Evolutionary conservation across 2,113 vertebrate species (phyloP).

Genomic region (Pelecanoides urinatrix): DNA sequence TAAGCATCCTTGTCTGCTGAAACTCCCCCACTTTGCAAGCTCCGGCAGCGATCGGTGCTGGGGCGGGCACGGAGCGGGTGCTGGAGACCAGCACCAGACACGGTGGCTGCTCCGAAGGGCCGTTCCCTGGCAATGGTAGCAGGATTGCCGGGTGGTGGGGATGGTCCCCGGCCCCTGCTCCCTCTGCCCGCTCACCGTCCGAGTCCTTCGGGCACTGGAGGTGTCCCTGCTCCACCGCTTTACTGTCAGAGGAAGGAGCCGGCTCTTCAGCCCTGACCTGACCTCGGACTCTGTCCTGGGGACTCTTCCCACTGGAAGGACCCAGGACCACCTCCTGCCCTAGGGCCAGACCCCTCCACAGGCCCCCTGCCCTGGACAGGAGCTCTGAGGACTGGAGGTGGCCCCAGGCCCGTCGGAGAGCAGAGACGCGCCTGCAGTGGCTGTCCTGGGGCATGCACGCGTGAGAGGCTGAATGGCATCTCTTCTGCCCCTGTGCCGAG

Average conservation of each 20-base stretch:
- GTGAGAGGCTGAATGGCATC: neutral
- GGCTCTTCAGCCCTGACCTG: neutral
- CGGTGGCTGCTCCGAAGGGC: fast-evolving
- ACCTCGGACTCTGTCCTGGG: neutral
- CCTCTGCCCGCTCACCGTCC: fast-evolving
- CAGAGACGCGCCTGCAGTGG: fast-evolving
- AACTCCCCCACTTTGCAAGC: neutral
- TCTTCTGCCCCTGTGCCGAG: neutral
- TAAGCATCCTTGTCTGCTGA: slow-evolving; percentile 49
- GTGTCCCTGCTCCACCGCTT: neutral
- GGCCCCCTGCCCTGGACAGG: neutral
- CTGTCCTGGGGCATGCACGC: neutral
- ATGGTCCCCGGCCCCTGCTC: neutral
- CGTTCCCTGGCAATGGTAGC: fast-evolving
- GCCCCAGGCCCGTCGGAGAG: neutral
- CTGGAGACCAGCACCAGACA: neutral
- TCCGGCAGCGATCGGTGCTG: neutral
- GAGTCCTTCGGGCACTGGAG: neutral
- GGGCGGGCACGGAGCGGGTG: neutral
- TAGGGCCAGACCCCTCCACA: neutral
- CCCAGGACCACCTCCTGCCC: neutral
- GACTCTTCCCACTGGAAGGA: neutral
- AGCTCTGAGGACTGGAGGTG: neutral
- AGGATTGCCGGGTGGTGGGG: neutral
- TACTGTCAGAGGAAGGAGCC: neutral